Base-by-base conservation (phyloP, 2,797 vertebrate species). In the Sarcoramphus papa region DNA sequence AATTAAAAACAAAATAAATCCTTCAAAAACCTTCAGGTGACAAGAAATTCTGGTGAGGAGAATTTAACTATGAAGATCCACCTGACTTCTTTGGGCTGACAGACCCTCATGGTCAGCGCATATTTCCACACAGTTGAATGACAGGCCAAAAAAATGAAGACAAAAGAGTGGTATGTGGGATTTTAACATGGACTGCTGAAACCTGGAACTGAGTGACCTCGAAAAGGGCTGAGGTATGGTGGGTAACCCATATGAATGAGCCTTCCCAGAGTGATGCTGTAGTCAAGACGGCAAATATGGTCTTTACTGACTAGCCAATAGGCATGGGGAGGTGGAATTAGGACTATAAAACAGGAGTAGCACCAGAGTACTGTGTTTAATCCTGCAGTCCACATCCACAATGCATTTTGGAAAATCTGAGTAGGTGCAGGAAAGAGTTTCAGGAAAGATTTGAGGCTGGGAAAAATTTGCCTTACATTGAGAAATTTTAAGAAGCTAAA, bases 361-460 rank as follows among this genome's bases (percentile, higher is more conserved):
- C 14, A 16, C 7, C 17, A 67, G 21, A 35, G 19, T 37, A 59
- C 9, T 47, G 8, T 8, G 5, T 67, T 48, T 62, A 85, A 51
- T 60, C 27, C 33, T 80, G 17, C 30, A 48, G 20, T 47, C 23
- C 13, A 22, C 9, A 51, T 25, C 18, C 45, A 73, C 20, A 53
- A 17, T 10, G 7, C 21, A 41, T 69, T 94, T 78, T 78, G 62
- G 43, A 93, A 93, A 90, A 92, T 37, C 10, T 59, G 60, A 69
- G 47, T 75, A 30, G 6, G 7, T 64, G 35, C 19, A 82, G 22
- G 31, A 41, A 69, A 82, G 45, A 57, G 51, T 69, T 85, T 73
- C n/a, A 82, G 59, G 40, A 80, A 43, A 40, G 2, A 28, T 54
- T 56, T 54, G 22, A 62, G 43, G 33, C 40, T 92, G 84, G 57